Evolutionary conservation across 1,140 invertebrate species (phyloP), one percentile per base, ranked within the genome.

Genomic region (Drosophila teissieri): DNA sequence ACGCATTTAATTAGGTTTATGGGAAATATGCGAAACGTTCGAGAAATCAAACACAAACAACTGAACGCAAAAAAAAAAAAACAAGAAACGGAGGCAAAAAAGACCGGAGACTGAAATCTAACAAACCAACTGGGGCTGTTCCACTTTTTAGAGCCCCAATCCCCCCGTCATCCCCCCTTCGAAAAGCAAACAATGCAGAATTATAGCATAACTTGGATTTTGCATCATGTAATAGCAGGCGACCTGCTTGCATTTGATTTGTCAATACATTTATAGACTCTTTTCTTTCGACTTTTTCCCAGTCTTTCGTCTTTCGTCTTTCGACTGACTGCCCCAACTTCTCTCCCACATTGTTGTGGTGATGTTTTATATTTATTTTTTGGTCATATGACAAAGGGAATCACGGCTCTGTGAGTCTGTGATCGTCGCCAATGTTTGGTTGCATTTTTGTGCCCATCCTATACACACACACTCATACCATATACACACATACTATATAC

Each of bases 1-100:
- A 83, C 74, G 64, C 83, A 77, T 88, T 86, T 86, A 86, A 86
- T 86, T 86, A 86, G 83, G 83, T 86, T 86, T 86, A 86, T 88
- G 83, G 83, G 79, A 86, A 86, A 86, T 76, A 82, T 86, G 82
- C 82, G 78, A 82, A 88, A 73, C 72, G 58, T 73, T 54, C 54
- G 61, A 65, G 73, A 64, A 58, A 63, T 53, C 39, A 73, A 46
- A 73, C 52, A 53, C 14, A 49, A 49, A 72, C 39, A 46, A 62
- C 37, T 57, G 80, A 65, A 48, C 45, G 56, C 60, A 48, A 57
- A 75, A 56, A 49, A 36, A 49, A 61, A 75, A 56, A 45, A 36
- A 45, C 27, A 53, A 68, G 36, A 62, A 75, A 52, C 45, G n/a
- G 63, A 53, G 27, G 27, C 27, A 68, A 52, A 73, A 53, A 40